Base-by-base conservation (phyloP, 2,113 vertebrate species). In the Gnathonemus echidnorhynchus region DNA sequence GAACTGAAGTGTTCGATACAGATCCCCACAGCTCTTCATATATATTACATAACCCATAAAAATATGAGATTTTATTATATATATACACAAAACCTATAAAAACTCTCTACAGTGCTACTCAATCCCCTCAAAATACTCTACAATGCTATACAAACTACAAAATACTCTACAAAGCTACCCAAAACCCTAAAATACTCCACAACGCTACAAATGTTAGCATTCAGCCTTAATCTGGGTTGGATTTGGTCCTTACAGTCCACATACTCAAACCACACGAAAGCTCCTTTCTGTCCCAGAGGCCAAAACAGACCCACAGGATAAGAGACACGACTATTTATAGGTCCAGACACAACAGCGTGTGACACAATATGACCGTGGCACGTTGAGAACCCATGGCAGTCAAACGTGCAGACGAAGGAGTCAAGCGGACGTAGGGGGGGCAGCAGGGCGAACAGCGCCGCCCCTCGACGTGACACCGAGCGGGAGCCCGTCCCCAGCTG, bases 401-500 rank as follows among this genome's bases (percentile, higher is more conserved):
- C 21, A 11, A 83, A 17, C 5, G 56, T 27, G 46, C 19, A 35
- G 58, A 35, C 52, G 17, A 53, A 53, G 52, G 52, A 77, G 83
- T 48, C 8, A 11, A 58, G 17, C 11, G 31, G 66, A 62, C 45
- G 27, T 45, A 17, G 8, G 42, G 52, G 52, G 19, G 5, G 53
- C 53, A 56, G 53, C 74, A 35, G 19, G 35, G 74, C n/a, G 45
- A 89, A 27, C 50, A 80, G 74, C 52, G 19, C 66, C 80, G 53
- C 15, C 21, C 86, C 86, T 6, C 45, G n/a, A 77, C 53, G 85
- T 15, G 77, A 42, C 74, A 88, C 35, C n/a, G 62, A 87, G 74
- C 6, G n/a, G 49, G 56, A 53, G 13, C 56, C 58, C 27, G 15
- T 80, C 31, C 74, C 46, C 86, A 90, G 90, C 90, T 80, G 86